These are phyloP conservation scores for Bombus pyrosoma DNA, from an alignment of 1,140 invertebrate genomes.

Conservation along the genomic window DNA sequence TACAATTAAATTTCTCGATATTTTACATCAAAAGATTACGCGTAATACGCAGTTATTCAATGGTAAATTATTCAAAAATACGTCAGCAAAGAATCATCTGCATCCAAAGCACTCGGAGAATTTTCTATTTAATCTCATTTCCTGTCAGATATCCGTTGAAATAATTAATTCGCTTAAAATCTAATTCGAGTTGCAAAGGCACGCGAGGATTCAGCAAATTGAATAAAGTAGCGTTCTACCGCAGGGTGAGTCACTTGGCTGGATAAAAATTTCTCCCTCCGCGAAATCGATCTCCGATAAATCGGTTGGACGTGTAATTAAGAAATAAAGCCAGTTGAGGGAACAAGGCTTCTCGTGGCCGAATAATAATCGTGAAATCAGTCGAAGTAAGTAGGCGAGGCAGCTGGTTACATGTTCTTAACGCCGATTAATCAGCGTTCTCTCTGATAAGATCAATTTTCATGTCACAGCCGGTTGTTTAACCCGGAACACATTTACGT, in stretches of 20 bases:
- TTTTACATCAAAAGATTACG: neutral
- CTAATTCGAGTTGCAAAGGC: neutral
- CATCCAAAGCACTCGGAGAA: neutral
- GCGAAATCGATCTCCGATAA: neutral
- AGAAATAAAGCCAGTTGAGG: neutral
- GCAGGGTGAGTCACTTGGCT: no score
- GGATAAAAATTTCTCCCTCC: neutral
- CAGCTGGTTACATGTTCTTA: neutral
- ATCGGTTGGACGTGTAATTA: no score
- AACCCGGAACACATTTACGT: neutral
- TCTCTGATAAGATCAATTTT: conserved; percentile 3
- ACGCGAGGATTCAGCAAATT: neutral
- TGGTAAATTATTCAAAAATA: neutral
- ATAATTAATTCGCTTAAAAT: neutral
- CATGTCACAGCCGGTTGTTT: neutral
- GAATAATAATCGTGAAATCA: neutral
- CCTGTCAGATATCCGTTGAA: neutral
- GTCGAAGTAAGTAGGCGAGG: neutral
- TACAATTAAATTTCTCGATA: neutral
- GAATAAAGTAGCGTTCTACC: neutral
- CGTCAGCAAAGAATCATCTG: no score
- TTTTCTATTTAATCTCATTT: neutral
- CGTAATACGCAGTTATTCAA: no score
- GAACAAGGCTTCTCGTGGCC: neutral
- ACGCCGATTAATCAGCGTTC: conserved; percentile 12